Conservation (phyloP, 2,888 invertebrate genomes). For the Agrotis exclamationis region DNA sequence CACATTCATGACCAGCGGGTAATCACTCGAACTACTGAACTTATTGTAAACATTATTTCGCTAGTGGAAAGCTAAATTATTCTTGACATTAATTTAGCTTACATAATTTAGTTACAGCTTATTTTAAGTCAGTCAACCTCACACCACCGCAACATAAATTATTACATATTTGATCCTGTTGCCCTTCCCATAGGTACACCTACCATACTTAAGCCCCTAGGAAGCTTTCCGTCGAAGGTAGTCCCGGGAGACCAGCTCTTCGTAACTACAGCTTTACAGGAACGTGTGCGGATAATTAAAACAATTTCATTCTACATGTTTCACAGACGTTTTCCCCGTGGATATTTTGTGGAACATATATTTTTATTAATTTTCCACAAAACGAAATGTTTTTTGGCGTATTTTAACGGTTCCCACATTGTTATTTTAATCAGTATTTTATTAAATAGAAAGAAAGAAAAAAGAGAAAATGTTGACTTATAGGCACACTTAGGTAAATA, state of each 20-base stretch:
- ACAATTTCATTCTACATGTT: conserved; percentile 64
- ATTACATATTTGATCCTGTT: not conserved
- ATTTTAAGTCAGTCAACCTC: too few species aligned
- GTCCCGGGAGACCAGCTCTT: conserved; percentile 55
- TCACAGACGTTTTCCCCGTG: conserved; percentile 17
- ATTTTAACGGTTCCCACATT: not conserved
- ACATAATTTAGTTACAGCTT: too few species aligned
- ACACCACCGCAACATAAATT: not conserved
- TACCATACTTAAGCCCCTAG: not conserved
- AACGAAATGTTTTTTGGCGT: not conserved
- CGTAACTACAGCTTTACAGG: conserved; percentile 54
- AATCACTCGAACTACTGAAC: too few species aligned
- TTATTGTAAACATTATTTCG: too few species aligned
- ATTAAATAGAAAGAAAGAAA: too few species aligned
- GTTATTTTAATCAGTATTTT: too few species aligned
- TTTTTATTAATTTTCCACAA: conserved; percentile 26
- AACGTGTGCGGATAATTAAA: conserved; percentile 72
- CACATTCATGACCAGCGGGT: too few species aligned
- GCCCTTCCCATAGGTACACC: too few species aligned
- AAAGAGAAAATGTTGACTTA: too few species aligned
- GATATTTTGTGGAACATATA: conserved; percentile 17
- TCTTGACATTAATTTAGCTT: too few species aligned
- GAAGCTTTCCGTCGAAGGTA: not conserved
- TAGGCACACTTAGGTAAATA: too few species aligned
- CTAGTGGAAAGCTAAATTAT: too few species aligned